Base-by-base conservation (phyloP, 2,888 invertebrate genomes). In the Sarcophaga rosellei region DNA sequence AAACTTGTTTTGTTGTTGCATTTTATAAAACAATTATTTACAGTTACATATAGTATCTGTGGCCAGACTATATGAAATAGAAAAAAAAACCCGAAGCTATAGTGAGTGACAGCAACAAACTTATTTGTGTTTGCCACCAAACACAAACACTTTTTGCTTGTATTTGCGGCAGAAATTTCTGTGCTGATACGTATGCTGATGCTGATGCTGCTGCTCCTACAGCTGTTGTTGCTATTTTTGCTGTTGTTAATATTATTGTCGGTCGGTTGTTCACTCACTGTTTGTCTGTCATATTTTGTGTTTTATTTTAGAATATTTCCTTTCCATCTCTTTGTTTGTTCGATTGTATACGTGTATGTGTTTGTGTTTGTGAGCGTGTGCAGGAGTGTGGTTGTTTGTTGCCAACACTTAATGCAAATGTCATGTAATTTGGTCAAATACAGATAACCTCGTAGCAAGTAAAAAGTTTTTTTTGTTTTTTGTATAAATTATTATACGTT, bases 371-470 rank as follows among this genome's bases (percentile, higher is more conserved):
- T 66, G 44, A 23, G 12, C 5, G 8, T 20, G 4, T n/a, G 10
- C 63, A n/a, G 17, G 62, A 59, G 12, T 75, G 61, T 59, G 45
- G n/a, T n/a, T 63, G 45, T 63, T 53, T 78, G 61, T 76, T 57
- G 62, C 66, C 57, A 70, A 23, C 74, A 74, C 74, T 86, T 75
- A 65, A 84, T 81, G 78, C 75, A 84, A 84, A 86, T 86, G 78
- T 72, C 78, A 75, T 84, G 79, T 73, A 85, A 77, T 87, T 87
- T 84, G 79, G 84, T 84, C 84, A 76, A 82, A 79, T 63, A 63
- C 62, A 81, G 72, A 87, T 81, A 85, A 87, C 81, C 81, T 82
- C 82, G 79, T 82, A 76, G 53, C 53, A 12, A 53, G 17, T 15
- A 53, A 53, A 53, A 53, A 35, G 35, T 35, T 35, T 35, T 25